Evolutionary conservation across 2,797 vertebrate genomes (phyloP).

Genomic region (Cuculus canorus): DNA sequence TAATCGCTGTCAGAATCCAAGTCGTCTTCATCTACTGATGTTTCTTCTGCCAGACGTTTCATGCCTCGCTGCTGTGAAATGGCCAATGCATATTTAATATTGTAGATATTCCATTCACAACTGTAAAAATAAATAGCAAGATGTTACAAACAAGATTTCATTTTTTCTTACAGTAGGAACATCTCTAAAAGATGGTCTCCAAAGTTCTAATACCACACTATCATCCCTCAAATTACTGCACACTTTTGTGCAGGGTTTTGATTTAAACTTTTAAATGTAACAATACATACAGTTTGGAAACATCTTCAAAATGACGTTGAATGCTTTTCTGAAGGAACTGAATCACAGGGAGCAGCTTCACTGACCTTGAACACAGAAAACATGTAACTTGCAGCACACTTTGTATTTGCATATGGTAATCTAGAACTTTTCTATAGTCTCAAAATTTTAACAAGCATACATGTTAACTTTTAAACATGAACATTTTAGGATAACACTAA

Average conservation of each 20-base stretch:
- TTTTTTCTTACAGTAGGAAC: neutral
- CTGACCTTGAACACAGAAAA: constrained; percentile 78
- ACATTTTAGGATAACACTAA: neutral
- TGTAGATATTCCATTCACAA: constrained; percentile 95
- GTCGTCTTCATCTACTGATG: constrained; percentile 56
- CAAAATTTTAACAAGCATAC: neutral
- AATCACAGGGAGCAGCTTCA: constrained; percentile 85
- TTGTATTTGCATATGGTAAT: neutral
- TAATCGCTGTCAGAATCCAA: constrained; percentile 67
- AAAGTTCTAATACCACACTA: neutral
- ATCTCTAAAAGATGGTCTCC: rapidly evolving
- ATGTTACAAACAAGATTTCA: neutral
- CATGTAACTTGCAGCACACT: neutral
- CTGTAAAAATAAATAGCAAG: constrained; percentile 69
- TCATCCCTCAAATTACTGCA: neutral
- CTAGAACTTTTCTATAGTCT: neutral
- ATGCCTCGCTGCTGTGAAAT: constrained; percentile 87
- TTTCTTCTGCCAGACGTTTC: constrained; percentile 81
- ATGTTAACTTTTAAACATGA: neutral
- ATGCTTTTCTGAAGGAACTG: constrained; percentile 93
- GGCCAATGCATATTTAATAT: constrained; percentile 85
- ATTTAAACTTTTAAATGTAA: neutral
- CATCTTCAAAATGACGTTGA: constrained; percentile 85
- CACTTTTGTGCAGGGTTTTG: neutral
- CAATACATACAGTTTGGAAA: constrained; percentile 90